phyloP scores from a whole-genome alignment of 2,888 invertebrate species.

The Dryobotodes eremita region DNA sequence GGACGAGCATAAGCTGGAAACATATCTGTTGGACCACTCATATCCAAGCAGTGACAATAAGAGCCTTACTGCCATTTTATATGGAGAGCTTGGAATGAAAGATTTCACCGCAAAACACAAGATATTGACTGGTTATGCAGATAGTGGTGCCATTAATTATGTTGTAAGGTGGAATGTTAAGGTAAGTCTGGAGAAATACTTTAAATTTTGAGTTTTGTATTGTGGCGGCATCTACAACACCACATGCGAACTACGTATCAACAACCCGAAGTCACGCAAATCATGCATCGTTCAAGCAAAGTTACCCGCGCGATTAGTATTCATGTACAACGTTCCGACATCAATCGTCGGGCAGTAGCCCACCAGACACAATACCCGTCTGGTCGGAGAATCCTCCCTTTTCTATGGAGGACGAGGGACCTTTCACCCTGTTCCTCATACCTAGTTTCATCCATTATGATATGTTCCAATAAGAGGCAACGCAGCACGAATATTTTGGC shows the following conservation, averaged over 20 bases:
- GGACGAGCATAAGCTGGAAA: slow-evolving; percentile 88
- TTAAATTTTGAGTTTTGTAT: background rate
- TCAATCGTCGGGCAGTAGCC: too few species aligned
- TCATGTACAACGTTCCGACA: too few species aligned
- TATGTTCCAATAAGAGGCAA: too few species aligned
- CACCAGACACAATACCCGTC: too few species aligned
- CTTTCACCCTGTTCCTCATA: too few species aligned
- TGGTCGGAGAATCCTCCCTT: too few species aligned
- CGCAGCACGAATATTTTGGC: too few species aligned
- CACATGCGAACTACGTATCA: background rate
- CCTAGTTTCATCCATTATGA: too few species aligned
- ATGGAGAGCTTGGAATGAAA: slow-evolving; percentile 96
- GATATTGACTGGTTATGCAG: slow-evolving; percentile 92
- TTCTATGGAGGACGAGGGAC: too few species aligned
- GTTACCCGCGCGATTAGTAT: too few species aligned
- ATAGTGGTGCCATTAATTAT: slow-evolving; percentile 94
- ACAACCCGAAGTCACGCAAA: background rate
- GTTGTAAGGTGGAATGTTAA: slow-evolving; percentile 96
- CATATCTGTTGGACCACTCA: slow-evolving; percentile 96
- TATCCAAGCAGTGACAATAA: slow-evolving; percentile 94
- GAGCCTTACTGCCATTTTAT: slow-evolving; percentile 94
- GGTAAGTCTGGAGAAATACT: slow-evolving; percentile 82
- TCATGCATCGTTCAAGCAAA: background rate
- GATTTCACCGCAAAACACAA: slow-evolving; percentile 94
- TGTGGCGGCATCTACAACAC: background rate